phyloP scores from a whole-genome alignment of 2,888 invertebrate species.

The Trachelus tabidus region DNA sequence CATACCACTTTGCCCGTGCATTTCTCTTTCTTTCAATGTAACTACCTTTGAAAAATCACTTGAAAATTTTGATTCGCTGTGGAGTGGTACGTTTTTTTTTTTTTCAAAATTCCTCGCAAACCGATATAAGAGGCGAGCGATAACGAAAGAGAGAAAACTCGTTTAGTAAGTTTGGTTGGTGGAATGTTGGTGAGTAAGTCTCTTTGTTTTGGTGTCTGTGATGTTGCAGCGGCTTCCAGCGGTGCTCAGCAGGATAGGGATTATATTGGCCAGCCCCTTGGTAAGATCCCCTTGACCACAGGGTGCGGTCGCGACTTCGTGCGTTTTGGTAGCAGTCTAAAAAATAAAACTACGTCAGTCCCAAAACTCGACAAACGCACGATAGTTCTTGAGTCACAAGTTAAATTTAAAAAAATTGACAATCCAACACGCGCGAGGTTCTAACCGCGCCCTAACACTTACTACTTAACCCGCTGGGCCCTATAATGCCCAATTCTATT shows the following conservation, averaged over 20 bases:
- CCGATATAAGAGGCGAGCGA: background rate
- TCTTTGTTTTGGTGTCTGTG: constrained; percentile 66
- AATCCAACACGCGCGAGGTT: constrained; percentile 36
- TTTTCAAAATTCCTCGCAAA: background rate
- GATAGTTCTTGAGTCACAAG: background rate
- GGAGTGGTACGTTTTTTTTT: background rate
- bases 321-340: constrained; percentile 27
- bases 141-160: constrained; percentile 28
- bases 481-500: background rate
- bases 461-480: background rate
- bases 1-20: constrained; percentile 14
- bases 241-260: constrained; percentile 96
- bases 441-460: constrained; percentile 38
- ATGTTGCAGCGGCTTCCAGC: constrained; percentile 91
- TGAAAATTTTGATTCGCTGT: background rate
- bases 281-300: constrained; percentile 73
- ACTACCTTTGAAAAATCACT: background rate
- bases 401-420: background rate
- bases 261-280: constrained; percentile 95
- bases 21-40: constrained; percentile 2
- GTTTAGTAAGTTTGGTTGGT: constrained; percentile 60
- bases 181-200: constrained; percentile 65
- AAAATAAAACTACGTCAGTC: background rate
- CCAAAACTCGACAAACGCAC: background rate
- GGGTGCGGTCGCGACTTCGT: constrained; percentile 40